Evolutionary conservation across 2,888 invertebrate genomes (phyloP).

Genomic region (Hermaeophaga mercurialis): DNA sequence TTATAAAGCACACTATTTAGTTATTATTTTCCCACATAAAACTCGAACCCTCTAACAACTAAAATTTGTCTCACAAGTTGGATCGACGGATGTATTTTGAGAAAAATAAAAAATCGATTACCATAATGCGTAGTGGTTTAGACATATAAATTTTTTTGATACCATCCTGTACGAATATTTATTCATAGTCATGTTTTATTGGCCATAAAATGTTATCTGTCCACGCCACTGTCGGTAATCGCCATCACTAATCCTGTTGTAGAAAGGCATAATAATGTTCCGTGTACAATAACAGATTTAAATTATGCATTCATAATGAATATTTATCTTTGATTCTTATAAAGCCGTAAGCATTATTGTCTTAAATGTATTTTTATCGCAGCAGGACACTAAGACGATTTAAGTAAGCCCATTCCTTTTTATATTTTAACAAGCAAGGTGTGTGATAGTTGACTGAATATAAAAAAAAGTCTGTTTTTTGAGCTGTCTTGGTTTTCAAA

Average conservation of each 20-base stretch:
- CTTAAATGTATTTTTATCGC: slow-evolving; percentile 10
- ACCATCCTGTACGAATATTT: too few species aligned
- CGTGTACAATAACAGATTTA: slow-evolving; percentile 13
- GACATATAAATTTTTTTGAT: too few species aligned
- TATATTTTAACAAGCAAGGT: slow-evolving; percentile 3
- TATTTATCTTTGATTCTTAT: slow-evolving; percentile 11
- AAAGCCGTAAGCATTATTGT: slow-evolving; percentile 1
- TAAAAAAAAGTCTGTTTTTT: too few species aligned
- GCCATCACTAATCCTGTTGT: slow-evolving; percentile 10
- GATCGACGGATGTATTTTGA: too few species aligned
- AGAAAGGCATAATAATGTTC: slow-evolving; percentile 14
- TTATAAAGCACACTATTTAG: too few species aligned
- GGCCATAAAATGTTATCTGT: slow-evolving; percentile 1
- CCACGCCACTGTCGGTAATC: slow-evolving; percentile 8
- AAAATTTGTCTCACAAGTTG: too few species aligned
- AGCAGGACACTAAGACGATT: slow-evolving; percentile 1
- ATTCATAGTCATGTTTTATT: background rate
- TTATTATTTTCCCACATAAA: too few species aligned
- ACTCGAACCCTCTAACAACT: too few species aligned
- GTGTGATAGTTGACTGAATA: too few species aligned
- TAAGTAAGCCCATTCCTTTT: background rate
- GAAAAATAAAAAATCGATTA: too few species aligned
- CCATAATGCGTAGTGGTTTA: too few species aligned
- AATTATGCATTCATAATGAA: slow-evolving; percentile 11
- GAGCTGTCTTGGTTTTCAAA: too few species aligned